Evolutionary conservation across 2,888 invertebrate species (phyloP).

Genomic region (Carterocephalus palaemon): DNA sequence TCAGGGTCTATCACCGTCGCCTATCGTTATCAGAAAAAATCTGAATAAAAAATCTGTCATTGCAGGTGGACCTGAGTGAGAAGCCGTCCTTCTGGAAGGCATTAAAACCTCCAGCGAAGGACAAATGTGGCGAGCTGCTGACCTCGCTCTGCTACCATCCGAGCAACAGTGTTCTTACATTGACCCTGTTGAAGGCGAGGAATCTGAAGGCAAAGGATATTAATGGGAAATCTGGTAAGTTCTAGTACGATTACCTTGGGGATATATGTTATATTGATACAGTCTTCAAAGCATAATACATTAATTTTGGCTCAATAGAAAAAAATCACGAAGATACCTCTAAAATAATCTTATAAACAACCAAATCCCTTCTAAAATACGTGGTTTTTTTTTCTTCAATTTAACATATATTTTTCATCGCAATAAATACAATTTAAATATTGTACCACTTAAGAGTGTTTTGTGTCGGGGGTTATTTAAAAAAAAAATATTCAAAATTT

Average conservation of each 20-base stretch:
- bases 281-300: too few species aligned
- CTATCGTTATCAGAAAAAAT: neutral
- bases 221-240: constrained; percentile 92
- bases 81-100: constrained; percentile 98
- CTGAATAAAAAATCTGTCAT: constrained; percentile 31
- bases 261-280: too few species aligned
- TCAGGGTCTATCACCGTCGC: too few species aligned
- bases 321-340: too few species aligned
- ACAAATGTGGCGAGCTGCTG: constrained; percentile 94
- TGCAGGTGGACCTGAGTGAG: constrained; percentile 92
- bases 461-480: constrained; percentile 72
- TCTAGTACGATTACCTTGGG: too few species aligned
- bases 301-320: too few species aligned
- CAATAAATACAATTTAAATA: too few species aligned
- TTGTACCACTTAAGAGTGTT: neutral
- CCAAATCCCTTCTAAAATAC: too few species aligned
- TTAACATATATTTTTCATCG: too few species aligned
- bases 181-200: constrained; percentile 94
- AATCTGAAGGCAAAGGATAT: constrained; percentile 98
- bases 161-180: constrained; percentile 93
- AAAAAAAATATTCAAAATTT: too few species aligned
- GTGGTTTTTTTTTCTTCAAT: too few species aligned
- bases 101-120: constrained; percentile 93
- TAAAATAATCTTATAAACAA: too few species aligned
- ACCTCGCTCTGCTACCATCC: constrained; percentile 97